These are phyloP conservation scores for Pogonognathellus flavescens DNA, from an alignment of 1,140 invertebrate species.

Conservation along the genomic window DNA sequence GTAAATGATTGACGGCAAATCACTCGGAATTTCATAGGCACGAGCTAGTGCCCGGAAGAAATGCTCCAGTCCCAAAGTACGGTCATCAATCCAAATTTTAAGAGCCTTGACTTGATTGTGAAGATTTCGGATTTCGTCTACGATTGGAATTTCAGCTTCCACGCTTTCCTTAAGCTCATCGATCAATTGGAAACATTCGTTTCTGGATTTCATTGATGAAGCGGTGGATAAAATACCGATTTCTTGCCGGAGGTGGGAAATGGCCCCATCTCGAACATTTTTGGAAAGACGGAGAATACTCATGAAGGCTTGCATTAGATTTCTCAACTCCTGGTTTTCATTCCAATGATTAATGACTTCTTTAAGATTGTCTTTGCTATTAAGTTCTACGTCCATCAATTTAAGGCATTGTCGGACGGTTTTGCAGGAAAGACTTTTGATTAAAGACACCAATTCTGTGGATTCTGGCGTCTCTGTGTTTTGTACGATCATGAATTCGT, in stretches of 20 bases:
- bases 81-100: constrained; percentile 29
- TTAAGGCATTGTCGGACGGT: not conserved
- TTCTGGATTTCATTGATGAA: constrained; percentile 2
- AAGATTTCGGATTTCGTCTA: not conserved
- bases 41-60: constrained; percentile 36
- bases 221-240: not conserved
- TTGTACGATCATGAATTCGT: not conserved
- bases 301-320: not conserved
- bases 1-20: not conserved
- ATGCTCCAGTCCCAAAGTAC: constrained; percentile 52
- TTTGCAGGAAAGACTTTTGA: not conserved
- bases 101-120: constrained; percentile 22
- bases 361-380: not conserved
- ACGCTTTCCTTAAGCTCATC: not conserved
- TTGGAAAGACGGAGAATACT: not conserved
- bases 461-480: not conserved
- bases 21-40: not conserved
- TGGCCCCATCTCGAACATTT: not conserved
- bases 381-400: not conserved
- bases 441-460: not conserved
- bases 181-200: constrained; percentile 1
- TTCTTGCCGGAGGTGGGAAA: constrained; percentile 5
- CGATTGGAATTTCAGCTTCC: constrained; percentile 15
- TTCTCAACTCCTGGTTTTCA: not conserved
- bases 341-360: not conserved